Conservation (phyloP, 2,797 vertebrate species). For the Tiaroga cobitis region DNA sequence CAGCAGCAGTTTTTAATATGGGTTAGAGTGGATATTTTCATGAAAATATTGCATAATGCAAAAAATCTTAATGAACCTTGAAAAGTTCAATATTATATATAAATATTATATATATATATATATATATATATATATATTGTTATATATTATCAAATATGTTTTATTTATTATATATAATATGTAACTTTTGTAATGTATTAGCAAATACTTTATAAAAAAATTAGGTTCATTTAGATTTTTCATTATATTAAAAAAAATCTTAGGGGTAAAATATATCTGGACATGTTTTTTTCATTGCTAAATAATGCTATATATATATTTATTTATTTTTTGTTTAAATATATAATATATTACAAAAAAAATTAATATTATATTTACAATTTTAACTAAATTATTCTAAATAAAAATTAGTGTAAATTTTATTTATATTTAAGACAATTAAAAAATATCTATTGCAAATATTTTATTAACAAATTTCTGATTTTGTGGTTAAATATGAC, state of each 20-base stretch:
- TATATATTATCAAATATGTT: no score
- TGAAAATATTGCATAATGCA: background rate
- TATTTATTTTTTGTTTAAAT: background rate
- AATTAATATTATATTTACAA: background rate
- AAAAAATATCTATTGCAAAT: background rate
- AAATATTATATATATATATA: no score
- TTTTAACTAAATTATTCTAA: background rate
- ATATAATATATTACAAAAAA: no score
- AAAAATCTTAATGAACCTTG: background rate
- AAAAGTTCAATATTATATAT: no score
- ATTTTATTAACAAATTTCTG: background rate
- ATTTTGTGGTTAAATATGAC: background rate
- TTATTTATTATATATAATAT: no score
- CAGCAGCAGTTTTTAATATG: background rate
- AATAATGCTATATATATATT: background rate
- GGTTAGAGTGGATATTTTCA: background rate
- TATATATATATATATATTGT: background rate
- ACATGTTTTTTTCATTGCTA: background rate
- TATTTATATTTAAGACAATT: background rate
- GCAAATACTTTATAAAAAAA: no score
- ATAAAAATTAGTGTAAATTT: no score
- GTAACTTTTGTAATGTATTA: no score
- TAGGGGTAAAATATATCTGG: no score
- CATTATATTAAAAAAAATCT: background rate
- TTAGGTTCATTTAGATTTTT: background rate